Evolutionary conservation across 1,140 invertebrate genomes (phyloP).

Genomic region (Mizuhopecten yessoensis): DNA sequence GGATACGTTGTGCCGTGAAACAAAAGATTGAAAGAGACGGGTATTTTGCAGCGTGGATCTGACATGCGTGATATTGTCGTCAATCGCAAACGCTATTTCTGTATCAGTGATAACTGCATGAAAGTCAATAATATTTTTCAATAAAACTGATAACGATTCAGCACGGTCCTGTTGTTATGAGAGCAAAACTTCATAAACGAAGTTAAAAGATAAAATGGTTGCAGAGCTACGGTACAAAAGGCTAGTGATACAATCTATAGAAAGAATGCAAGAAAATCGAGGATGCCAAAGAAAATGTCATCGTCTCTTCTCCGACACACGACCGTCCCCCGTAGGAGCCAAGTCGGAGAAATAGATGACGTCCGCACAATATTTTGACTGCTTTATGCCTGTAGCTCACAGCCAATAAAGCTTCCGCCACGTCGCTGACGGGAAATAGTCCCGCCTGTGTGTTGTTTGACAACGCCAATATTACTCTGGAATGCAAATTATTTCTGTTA

Average conservation of each 20-base stretch:
- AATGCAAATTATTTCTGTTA: background rate
- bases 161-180: background rate
- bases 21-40: background rate
- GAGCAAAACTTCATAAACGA: background rate
- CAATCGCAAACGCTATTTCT: background rate
- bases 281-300: background rate
- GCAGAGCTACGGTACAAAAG: background rate
- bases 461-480: conserved; percentile 23
- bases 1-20: background rate
- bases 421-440: conserved; percentile 19
- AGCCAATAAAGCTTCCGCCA: conserved; percentile 20
- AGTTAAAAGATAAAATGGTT: background rate
- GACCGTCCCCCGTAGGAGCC: background rate
- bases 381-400: conserved; percentile 10
- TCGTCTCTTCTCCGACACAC: background rate
- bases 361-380: conserved; percentile 13
- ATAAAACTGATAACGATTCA: background rate
- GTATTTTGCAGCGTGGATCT: background rate
- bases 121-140: conserved; percentile 19
- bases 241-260: background rate
- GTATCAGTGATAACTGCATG: background rate
- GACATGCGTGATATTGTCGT: background rate
- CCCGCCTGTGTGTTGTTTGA: background rate
- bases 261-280: background rate
- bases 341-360: background rate